Base-by-base conservation (phyloP, 2,888 invertebrate genomes). In the Thysanoteuthis rhombus region DNA sequence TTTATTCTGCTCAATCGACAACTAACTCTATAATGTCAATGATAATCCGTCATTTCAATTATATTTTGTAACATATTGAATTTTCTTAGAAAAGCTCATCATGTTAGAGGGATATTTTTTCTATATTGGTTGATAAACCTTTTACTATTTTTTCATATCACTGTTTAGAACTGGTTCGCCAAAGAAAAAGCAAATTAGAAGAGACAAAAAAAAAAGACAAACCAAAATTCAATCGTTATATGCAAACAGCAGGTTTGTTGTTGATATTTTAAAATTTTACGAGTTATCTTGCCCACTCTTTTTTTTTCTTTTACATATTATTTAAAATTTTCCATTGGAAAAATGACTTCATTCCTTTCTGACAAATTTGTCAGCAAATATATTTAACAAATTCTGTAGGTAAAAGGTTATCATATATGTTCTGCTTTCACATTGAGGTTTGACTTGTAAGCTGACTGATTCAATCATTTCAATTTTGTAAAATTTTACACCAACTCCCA, bases 11-110 rank as follows among this genome's bases (percentile, higher is more conserved):
- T 75, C 75, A 75, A 75, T 75, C n/a, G 75, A 75, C 75, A 75
- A 75, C 19, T 75, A 75, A 75, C 75, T 75, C 19, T 75, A 75
- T 75, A 75, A 75, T 75, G 36, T 75, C 75, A 75, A 75, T 75
- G n/a, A 75, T 75, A 75, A 75, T 75, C 75, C n/a, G 75, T 75
- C 75, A 75, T 75, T 75, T 75, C 75, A 75, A 75, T 75, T 75
- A 75, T 75, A 75, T 75, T 75, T 75, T 75, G 75, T 75, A 75
- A 75, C 25, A 58, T 58, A 58, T 58, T 75, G n/a, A 75, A 75
- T 75, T 75, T 75, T 75, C 75, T 75, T 75, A 75, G 75, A 75
- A n/a, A 75, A 75, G 75, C n/a, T n/a, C n/a, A 75, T 75, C 75
- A 75, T 58, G 25, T 58, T 58, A 58, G 58, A 58, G 25, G 58